Percentiles rank a stretch among this genome's conserved stretches.
Evolutionary conservation across 2,113 vertebrate genomes (phyloP).

Genomic region (Pangasianodon gigas): DNA sequence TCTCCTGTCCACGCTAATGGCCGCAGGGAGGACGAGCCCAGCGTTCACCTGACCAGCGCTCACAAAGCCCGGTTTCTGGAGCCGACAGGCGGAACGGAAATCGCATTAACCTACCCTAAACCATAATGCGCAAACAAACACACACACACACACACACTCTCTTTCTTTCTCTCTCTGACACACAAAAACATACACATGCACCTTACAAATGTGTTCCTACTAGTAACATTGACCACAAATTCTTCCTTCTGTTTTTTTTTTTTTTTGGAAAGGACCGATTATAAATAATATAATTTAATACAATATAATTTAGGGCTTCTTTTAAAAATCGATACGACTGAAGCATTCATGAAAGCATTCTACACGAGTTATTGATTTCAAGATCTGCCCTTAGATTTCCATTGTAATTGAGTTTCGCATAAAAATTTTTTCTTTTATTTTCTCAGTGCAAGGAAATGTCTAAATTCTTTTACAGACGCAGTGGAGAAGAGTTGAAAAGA

Average conservation of each 20-base stretch:
- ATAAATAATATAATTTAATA: neutral
- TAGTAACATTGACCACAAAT: neutral
- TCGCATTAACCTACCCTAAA: slow-evolving; percentile 75
- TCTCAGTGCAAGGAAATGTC: neutral
- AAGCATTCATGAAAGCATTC: neutral
- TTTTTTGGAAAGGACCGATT: neutral
- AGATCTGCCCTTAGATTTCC: neutral
- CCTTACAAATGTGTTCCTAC: neutral
- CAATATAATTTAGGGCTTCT: neutral
- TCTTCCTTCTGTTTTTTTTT: neutral
- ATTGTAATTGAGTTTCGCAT: neutral
- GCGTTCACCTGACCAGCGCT: slow-evolving; percentile 77
- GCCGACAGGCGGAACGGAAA: slow-evolving; percentile 78
- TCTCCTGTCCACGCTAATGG: slow-evolving; percentile 79
- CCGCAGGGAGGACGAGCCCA: slow-evolving; percentile 71
- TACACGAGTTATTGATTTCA: neutral
- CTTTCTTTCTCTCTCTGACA: slow-evolving; percentile 53
- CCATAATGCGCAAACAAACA: slow-evolving; percentile 64
- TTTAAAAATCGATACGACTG: neutral
- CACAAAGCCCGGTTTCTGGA: slow-evolving; percentile 72
- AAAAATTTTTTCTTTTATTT: neutral
- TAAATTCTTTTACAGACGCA: neutral
- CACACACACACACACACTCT: slow-evolving; percentile 53
- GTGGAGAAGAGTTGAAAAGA: neutral
- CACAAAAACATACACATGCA: slow-evolving; percentile 40